Conservation (phyloP, 2,797 vertebrate genomes). For the Manis pentadactyla region DNA sequence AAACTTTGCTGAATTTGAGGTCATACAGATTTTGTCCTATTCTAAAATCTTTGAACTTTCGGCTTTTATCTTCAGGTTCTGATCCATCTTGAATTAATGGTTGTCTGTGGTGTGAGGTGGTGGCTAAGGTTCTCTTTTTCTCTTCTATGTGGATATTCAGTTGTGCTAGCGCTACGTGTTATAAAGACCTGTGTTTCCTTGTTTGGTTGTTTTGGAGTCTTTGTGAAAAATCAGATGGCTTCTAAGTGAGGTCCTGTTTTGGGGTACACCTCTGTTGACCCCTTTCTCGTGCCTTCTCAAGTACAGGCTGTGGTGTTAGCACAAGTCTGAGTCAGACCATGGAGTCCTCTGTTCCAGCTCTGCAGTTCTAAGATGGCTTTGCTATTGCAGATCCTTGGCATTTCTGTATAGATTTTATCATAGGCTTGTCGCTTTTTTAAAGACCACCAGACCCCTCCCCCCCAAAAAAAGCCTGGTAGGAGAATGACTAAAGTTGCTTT, state of each 20-base stretch:
- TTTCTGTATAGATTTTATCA: not conserved
- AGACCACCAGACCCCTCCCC: not conserved
- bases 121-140: rapidly evolving
- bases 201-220: not conserved
- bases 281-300: too few species aligned
- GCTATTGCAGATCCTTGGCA: not conserved
- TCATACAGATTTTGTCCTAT: not conserved
- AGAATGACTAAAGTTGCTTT: not conserved
- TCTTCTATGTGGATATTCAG: rapidly evolving
- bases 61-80: not conserved
- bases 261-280: not conserved
- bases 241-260: not conserved
- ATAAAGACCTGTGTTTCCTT: not conserved
- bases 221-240: not conserved
- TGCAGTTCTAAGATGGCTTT: not conserved
- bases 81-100: rapidly evolving
- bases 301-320: not conserved
- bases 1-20: not conserved
- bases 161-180: rapidly evolving
- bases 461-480: not conserved
- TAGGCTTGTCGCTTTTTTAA: not conserved
- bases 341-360: not conserved
- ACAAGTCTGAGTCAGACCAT: not conserved
- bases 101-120: not conserved
- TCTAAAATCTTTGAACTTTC: not conserved